A percentile compares a stretch with the other conserved stretches of the same genome.
Evolutionary conservation across 2,113 vertebrate species (phyloP).

Genomic region (Hymenochirus boettgeri): DNA sequence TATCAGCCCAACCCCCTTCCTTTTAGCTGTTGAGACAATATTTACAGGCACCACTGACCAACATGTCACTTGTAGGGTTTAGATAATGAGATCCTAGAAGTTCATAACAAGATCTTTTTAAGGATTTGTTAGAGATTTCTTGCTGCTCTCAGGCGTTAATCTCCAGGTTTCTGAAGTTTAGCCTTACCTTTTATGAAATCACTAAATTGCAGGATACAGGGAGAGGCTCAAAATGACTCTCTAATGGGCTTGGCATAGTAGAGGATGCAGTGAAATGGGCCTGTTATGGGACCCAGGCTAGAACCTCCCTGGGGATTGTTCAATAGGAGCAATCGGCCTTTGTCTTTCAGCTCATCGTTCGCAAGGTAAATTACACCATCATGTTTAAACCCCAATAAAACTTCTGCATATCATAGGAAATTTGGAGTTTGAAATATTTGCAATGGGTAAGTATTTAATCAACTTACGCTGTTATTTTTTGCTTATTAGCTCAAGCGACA

Average conservation of each 20-base stretch:
- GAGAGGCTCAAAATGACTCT: conserved; percentile 16
- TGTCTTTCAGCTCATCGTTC: neutral
- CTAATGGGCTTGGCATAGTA: conserved; percentile 13
- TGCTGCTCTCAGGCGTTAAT: conserved; percentile 34
- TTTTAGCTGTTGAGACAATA: no score
- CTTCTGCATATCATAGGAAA: neutral
- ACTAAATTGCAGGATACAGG: conserved; percentile 36
- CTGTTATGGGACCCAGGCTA: conserved; percentile 1
- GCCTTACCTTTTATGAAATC: conserved; percentile 28
- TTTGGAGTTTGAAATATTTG: no score
- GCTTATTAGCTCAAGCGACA: no score
- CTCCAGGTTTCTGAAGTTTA: conserved; percentile 34
- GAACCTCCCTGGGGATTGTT: conserved; percentile 2
- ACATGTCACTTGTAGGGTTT: neutral
- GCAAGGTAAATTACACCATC: neutral
- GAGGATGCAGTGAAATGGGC: conserved; percentile 5
- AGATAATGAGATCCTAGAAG: conserved; percentile 21
- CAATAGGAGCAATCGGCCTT: neutral
- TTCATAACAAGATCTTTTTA: conserved; percentile 35
- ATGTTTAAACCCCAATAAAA: neutral
- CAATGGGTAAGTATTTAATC: no score
- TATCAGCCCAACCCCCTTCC: no score
- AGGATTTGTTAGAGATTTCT: conserved; percentile 38
- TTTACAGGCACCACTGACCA: no score
- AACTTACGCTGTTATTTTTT: no score